Conservation (phyloP, 2,888 invertebrate genomes). For the Clostera curtula region DNA sequence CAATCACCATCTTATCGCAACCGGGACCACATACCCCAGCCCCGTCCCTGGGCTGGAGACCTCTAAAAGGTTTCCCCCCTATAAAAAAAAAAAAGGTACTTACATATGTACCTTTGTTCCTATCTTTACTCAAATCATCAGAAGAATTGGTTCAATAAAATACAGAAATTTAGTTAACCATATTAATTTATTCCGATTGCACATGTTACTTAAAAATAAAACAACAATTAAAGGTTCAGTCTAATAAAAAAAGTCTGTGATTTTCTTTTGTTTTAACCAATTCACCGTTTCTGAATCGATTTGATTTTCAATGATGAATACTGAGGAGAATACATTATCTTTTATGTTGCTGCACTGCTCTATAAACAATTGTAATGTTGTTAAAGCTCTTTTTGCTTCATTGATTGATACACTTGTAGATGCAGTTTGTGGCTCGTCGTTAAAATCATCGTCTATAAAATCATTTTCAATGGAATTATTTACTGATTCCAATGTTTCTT, state of each 20-base stretch:
- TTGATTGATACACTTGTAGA: constrained; percentile 8
- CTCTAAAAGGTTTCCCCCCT: too few species aligned
- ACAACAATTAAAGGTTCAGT: background rate
- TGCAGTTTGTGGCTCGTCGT: too few species aligned
- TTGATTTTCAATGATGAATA: constrained; percentile 7
- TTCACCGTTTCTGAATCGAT: constrained; percentile 5
- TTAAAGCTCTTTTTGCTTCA: constrained; percentile 9
- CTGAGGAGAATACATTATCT: constrained; percentile 6
- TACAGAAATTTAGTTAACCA: too few species aligned
- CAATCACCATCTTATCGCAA: too few species aligned
- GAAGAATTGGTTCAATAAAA: too few species aligned
- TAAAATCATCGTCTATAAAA: constrained; percentile 8
- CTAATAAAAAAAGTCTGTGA: constrained; percentile 2
- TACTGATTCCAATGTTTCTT: constrained; percentile 3
- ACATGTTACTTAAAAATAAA: too few species aligned
- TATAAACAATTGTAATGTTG: constrained; percentile 4
- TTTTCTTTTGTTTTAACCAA: constrained; percentile 5
- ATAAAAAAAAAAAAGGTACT: too few species aligned
- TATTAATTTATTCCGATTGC: too few species aligned
- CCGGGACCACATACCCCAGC: too few species aligned
- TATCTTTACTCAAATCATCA: too few species aligned
- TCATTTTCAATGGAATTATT: constrained; percentile 4
- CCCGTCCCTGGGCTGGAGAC: too few species aligned
- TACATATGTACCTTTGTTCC: too few species aligned
- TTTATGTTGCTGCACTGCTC: constrained; percentile 4